Evolutionary conservation across 2,888 invertebrate species (phyloP).

Genomic region (Pyralis farinalis): DNA sequence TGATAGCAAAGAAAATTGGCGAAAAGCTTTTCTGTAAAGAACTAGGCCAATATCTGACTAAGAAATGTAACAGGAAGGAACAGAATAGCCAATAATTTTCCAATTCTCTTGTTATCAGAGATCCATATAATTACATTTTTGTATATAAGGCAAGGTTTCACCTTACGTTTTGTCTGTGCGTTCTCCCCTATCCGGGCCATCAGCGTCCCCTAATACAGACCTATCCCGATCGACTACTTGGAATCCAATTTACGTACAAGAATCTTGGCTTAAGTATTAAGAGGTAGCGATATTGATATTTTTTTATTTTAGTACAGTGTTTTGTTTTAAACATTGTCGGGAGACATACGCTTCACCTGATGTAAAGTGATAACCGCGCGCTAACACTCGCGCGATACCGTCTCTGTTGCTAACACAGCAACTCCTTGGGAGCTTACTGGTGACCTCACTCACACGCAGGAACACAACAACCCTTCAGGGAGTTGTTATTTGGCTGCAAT

Average conservation of each 20-base stretch:
- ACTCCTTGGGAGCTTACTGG: no score
- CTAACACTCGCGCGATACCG: no score
- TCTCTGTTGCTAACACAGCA: no score
- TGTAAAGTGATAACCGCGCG: no score
- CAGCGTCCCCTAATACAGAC: constrained; percentile 60
- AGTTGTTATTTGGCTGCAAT: no score
- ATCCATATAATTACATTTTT: background rate
- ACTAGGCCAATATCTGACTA: background rate
- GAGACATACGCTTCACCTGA: no score
- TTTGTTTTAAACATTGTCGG: no score
- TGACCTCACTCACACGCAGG: no score
- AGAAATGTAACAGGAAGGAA: background rate
- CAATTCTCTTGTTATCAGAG: background rate
- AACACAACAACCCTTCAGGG: no score
- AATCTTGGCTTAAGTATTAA: constrained; percentile 25
- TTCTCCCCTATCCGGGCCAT: constrained; percentile 40
- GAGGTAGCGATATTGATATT: constrained; percentile 18
- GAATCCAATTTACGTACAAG: constrained; percentile 73
- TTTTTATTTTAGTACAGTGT: background rate
- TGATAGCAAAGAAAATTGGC: no score
- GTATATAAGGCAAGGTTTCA: constrained; percentile 7
- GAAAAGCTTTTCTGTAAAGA: background rate
- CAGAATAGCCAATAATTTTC: background rate
- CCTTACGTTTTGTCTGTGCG: constrained; percentile 29
- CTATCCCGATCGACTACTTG: constrained; percentile 64